Conservation (phyloP, 2,888 invertebrate species). For the Synergus itoensis region DNA sequence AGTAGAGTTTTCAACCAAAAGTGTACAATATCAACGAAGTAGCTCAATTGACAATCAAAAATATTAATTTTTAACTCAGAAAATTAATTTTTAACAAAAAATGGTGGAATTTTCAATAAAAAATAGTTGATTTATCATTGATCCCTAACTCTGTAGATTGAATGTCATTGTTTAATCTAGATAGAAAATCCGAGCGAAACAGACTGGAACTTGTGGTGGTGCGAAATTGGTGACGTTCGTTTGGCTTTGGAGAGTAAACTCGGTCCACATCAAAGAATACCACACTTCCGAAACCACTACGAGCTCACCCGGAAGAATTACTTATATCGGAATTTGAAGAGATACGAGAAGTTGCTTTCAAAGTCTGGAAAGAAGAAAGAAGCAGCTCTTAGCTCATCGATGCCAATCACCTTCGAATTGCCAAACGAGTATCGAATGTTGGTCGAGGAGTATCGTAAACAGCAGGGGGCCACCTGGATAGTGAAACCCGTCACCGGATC, state of each 20-base stretch:
- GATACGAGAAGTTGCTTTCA: slow-evolving; percentile 72
- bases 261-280: slow-evolving; percentile 77
- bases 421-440: slow-evolving; percentile 83
- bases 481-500: slow-evolving; percentile 83
- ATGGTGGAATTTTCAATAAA: too few relatives aligned
- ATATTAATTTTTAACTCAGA: too few relatives aligned
- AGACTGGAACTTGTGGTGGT: slow-evolving; percentile 82
- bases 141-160: neutral
- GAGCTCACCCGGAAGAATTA: slow-evolving; percentile 82
- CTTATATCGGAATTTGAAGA: slow-evolving; percentile 80
- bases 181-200: slow-evolving; percentile 65
- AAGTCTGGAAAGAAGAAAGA: slow-evolving; percentile 71
- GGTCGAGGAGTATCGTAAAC: slow-evolving; percentile 81
- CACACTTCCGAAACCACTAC: slow-evolving; percentile 82
- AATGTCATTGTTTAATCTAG: slow-evolving; percentile 53
- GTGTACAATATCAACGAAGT: too few relatives aligned
- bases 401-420: slow-evolving; percentile 81
- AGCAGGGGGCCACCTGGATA: slow-evolving; percentile 82
- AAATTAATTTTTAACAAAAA: too few relatives aligned
- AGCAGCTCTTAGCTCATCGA: slow-evolving; percentile 79
- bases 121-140: too few relatives aligned
- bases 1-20: too few relatives aligned
- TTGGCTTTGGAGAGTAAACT: slow-evolving; percentile 64
- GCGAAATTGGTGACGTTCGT: slow-evolving; percentile 80
- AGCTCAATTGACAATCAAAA: too few relatives aligned